phyloP scores from a whole-genome alignment of 92 coral and sea anemone species.

The Zoanthus sansibaricus region DNA sequence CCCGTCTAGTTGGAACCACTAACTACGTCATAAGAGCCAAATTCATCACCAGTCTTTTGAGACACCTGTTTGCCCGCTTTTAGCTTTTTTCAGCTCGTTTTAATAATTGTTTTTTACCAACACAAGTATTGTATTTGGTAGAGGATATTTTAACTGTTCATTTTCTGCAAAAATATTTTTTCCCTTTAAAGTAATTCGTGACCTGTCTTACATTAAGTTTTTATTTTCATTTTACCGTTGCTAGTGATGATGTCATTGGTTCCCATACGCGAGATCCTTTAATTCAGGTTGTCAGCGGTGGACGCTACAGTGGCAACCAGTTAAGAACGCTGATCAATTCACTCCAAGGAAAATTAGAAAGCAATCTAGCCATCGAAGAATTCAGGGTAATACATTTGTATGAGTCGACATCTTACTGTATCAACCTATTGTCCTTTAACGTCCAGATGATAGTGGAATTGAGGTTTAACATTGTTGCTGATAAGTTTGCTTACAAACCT shows the following conservation, averaged over 20 bases:
- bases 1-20: too few species aligned
- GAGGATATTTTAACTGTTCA: too few species aligned
- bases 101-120: too few species aligned
- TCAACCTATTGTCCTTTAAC: not conserved
- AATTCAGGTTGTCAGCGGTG: conserved; percentile 78
- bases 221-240: not conserved
- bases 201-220: not conserved
- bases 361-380: conserved; percentile 77
- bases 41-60: too few species aligned
- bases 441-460: too few species aligned
- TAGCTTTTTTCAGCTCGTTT: too few species aligned
- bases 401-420: not conserved
- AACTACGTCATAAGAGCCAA: too few species aligned
- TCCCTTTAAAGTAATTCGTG: not conserved
- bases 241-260: conserved; percentile 63
- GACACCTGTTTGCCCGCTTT: too few species aligned
- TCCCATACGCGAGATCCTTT: conserved; percentile 65
- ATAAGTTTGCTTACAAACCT: too few species aligned
- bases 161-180: too few species aligned
- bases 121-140: too few species aligned
- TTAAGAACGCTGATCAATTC: conserved; percentile 72
- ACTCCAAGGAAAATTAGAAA: conserved; percentile 69
- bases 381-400: conserved; percentile 75
- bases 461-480: too few species aligned
- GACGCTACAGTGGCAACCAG: conserved; percentile 81